Evolutionary conservation across 2,113 vertebrate genomes (phyloP).

Genomic region (Ailuropoda melanoleuca): DNA sequence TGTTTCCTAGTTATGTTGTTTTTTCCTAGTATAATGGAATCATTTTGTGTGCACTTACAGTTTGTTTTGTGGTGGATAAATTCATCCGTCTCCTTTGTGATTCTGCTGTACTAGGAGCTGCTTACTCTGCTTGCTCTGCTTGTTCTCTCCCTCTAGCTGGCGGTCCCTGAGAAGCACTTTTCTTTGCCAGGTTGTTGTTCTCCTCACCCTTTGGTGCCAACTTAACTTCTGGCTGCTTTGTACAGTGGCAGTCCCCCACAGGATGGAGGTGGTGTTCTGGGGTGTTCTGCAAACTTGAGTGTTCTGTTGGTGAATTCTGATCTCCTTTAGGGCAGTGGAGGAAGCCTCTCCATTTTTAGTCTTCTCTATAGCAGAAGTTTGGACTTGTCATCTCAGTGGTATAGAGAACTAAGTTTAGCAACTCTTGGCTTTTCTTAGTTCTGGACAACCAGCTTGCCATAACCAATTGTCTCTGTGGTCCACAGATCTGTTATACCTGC

Average conservation of each 20-base stretch:
- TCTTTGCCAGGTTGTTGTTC: neutral
- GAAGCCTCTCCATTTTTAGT: neutral
- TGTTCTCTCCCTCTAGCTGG: neutral
- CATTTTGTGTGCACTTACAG: neutral
- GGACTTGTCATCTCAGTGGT: neutral
- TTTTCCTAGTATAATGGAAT: neutral
- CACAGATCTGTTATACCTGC: neutral
- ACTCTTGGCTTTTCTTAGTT: neutral
- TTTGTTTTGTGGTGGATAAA: neutral
- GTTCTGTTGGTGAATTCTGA: neutral
- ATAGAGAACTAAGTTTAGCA: neutral
- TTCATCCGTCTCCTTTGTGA: neutral
- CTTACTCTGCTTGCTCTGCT: neutral
- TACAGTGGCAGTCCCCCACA: neutral
- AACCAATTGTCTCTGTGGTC: neutral
- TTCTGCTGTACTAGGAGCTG: neutral
- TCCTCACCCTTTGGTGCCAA: neutral
- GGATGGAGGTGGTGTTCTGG: neutral
- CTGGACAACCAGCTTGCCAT: neutral
- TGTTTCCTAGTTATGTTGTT: neutral
- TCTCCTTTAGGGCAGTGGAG: neutral
- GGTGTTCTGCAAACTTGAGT: neutral
- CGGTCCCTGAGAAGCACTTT: neutral
- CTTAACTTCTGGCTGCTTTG: neutral
- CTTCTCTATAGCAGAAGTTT: neutral